Base-by-base conservation (phyloP, 2,797 vertebrate genomes). In the Sebastes aleutianus region DNA sequence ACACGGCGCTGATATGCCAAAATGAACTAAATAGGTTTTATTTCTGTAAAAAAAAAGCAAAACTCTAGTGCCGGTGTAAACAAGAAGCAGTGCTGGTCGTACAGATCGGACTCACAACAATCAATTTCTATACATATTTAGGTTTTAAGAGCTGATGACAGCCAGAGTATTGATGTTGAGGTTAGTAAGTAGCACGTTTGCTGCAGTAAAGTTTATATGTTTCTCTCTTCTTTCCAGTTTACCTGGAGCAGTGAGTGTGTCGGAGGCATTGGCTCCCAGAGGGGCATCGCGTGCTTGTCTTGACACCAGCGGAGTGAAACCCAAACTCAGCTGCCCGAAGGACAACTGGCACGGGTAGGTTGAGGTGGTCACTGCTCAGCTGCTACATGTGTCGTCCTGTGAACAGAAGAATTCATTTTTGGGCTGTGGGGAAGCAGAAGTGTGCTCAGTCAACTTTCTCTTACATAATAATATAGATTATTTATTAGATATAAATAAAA, bases 271-370 rank as follows among this genome's bases (percentile, higher is more conserved):
- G 78, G 86, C 86, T 88, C 89, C 95, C 85, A 31, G 66, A 22
- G 67, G 7, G 43, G 67, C 95, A 1, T 85, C 92, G 26, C 95
- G 97, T 85, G 53, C 94, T 36, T 87, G 83, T 81, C 78, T 89
- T 0, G 95, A 96, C 26, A 12, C 84, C 74, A 92, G 96, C 22
- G 98, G 97, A 81, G 83, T 90, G 34, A 99, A 99, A 88, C 86
- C 94, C 53, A 99, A 98, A 94, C 92, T 91, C 1, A 20, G 88
- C 50, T 96, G 96, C 88, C 80, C 95, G 2, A 99, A 99, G 91
- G 98, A 99, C 87, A 96, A 95, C 93, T 99, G 98, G 98, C 98
- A 98, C 13, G 97, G 98, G 98, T 99, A 27, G 8, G 22, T 66
- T 24, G 1, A 68, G 20, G 20, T n/a, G 8, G 50, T 53, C 22